Base-by-base conservation (phyloP, 2,797 vertebrate species). In the Cirrhinus molitorella region DNA sequence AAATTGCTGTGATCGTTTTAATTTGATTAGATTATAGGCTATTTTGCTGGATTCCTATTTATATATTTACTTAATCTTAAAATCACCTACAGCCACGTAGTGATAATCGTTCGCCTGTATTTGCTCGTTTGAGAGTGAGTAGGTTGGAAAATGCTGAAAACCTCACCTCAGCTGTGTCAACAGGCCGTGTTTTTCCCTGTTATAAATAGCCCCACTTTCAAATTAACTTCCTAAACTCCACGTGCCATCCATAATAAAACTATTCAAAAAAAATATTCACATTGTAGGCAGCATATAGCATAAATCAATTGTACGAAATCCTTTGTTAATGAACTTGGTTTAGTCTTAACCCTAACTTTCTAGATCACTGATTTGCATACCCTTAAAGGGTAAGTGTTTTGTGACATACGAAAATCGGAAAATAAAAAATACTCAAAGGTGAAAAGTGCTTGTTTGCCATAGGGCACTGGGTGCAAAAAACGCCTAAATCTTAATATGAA, bases 81-180 rank as follows among this genome's bases (percentile, higher is more conserved):
- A 65, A 72, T 63, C 57, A 81, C 68, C 43, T 12, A 55, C 71
- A 75, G 59, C 23, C 59, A 75, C 80, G 47, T 25, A 59, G 67
- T 67, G 72, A 76, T 83, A 47, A 57, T 67, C 80, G 31, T 82
- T 61, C 17, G n/a, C n/a, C n/a, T 75, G 28, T 63, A 37, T 81
- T 72, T 82, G 70, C 61, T 75, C 67, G 63, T 72, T 74, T 72
- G 45, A 85, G 71, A 70, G 61, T 23, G 63, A 68, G 71, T 76
- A 37, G 66, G 74, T 74, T 86, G 86, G 86, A 85, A 88, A 91
- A 88, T 87, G 85, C 81, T 78, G 75, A 89, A 88, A 88, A 81
- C 86, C 61, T 89, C 88, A 89, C 86, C 88, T 92, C 90, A 91
- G 84, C 85, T 88, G 87, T 87, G 86, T 83, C 89, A 90, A 91